These are phyloP conservation scores for Anabas testudineus DNA, from an alignment of 2,797 vertebrate species.

Conservation along the genomic window DNA sequence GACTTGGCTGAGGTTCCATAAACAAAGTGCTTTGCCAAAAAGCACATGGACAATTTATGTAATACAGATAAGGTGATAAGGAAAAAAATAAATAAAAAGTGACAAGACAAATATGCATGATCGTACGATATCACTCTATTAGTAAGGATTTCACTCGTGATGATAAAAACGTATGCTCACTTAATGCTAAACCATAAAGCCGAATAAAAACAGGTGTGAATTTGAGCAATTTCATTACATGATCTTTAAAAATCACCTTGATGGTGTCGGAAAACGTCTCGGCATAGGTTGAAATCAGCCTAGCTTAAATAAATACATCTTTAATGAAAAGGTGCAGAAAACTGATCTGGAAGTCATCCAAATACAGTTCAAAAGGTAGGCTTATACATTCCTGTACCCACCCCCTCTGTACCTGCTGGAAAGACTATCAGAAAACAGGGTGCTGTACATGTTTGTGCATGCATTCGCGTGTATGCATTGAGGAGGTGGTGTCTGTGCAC, in stretches of 20 bases:
- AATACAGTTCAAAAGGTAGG: conserved; percentile 45
- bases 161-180: neutral
- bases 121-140: neutral
- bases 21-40: conserved; percentile 56
- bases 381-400: conserved; percentile 49
- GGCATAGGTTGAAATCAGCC: conserved; percentile 3
- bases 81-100: neutral
- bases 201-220: conserved; percentile 9
- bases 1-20: conserved; percentile 60
- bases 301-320: conserved; percentile 31
- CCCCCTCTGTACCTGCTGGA: conserved; percentile 26
- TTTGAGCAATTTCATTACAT: neutral
- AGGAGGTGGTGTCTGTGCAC: neutral
- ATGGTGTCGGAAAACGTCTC: neutral
- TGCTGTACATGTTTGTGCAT: conserved; percentile 4
- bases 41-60: conserved; percentile 59
- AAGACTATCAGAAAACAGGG: neutral
- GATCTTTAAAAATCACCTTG: neutral
- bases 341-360: conserved; percentile 66
- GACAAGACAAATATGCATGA: neutral
- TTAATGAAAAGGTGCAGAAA: conserved; percentile 67
- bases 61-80: no score
- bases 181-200: conserved; percentile 6
- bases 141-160: conserved; percentile 13
- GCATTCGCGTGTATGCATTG: neutral